Percentiles rank a stretch among this genome's conserved stretches.
These are phyloP conservation scores for Drosophila mulleri DNA, from an alignment of 2,888 invertebrate genomes.

Conservation along the genomic window DNA sequence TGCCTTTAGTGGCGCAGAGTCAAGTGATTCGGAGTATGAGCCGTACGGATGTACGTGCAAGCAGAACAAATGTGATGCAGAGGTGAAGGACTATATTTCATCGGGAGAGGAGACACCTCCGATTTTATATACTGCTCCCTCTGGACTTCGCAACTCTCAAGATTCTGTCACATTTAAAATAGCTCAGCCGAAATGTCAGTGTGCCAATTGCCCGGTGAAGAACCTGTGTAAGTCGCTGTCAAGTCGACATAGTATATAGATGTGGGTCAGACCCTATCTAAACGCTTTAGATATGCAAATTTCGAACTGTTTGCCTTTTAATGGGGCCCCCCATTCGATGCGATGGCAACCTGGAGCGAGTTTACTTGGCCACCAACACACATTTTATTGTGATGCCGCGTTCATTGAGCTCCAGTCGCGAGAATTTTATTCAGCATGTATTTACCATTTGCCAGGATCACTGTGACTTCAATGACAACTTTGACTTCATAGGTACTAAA, in stretches of 20 bases:
- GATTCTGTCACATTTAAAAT: conserved; percentile 58
- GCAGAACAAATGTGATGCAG: conserved; percentile 39
- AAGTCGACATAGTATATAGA: not conserved
- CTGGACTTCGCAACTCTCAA: conserved; percentile 37
- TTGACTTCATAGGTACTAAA: conserved; percentile 74
- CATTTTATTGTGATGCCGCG: conserved; percentile 50
- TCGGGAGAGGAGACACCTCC: conserved; percentile 47
- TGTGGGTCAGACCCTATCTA: conserved; percentile 59
- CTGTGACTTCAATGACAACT: conserved; percentile 72
- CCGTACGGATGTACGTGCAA: conserved; percentile 64
- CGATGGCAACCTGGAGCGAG: conserved; percentile 5
- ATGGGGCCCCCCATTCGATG: conserved; percentile 26
- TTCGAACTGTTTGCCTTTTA: conserved; percentile 23
- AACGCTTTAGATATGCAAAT: conserved; percentile 73
- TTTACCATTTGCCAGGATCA: conserved; percentile 68
- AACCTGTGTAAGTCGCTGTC: conserved; percentile 80
- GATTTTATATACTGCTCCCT: conserved; percentile 40
- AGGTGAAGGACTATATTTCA: conserved; percentile 45
- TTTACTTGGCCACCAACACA: not conserved
- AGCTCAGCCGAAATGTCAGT: conserved; percentile 69
- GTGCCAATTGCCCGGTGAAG: conserved; percentile 81
- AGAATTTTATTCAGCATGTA: conserved; percentile 60
- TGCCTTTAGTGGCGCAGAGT: conserved; percentile 3
- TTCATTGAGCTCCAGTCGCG: conserved; percentile 54
- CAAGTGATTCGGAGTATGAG: conserved; percentile 37